Conservation (phyloP, 2,888 invertebrate genomes). For the Nomada ferruginata region DNA sequence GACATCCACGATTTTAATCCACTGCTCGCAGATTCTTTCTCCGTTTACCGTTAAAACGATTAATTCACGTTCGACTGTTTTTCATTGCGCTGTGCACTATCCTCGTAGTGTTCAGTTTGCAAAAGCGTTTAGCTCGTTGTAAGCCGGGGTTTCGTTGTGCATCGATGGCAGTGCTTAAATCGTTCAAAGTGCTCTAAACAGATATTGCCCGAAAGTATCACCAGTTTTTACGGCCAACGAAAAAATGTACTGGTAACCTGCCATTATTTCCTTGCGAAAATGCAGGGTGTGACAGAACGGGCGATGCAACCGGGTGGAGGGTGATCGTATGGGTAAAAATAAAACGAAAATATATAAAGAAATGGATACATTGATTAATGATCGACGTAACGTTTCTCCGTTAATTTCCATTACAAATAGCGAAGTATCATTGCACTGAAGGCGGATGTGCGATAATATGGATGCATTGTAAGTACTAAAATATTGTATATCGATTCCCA, state of each 20-base stretch:
- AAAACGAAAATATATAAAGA: no score
- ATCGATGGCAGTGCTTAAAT: slow-evolving; percentile 3
- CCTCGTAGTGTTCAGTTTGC: background rate
- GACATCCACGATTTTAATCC: slow-evolving; percentile 18
- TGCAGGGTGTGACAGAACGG: no score
- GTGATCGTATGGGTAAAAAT: no score
- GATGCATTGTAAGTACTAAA: no score
- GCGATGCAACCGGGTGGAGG: no score
- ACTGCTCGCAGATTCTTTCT: background rate
- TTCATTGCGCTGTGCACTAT: background rate
- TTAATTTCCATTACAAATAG: no score
- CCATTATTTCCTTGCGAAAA: slow-evolving; percentile 4
- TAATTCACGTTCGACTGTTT: slow-evolving; percentile 7
- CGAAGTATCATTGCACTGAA: no score
- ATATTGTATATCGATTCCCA: no score
- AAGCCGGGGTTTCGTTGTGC: background rate
- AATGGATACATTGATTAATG: no score
- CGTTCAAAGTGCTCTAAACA: slow-evolving; percentile 5
- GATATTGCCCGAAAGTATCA: background rate
- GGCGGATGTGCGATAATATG: no score
- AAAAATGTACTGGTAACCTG: slow-evolving; percentile 20
- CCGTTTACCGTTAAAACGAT: slow-evolving; percentile 1
- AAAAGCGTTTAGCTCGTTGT: background rate
- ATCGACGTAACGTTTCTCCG: no score
- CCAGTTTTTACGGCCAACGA: slow-evolving; percentile 11